Conservation (phyloP, 2,113 vertebrate genomes). For the Mus musculus region GRCm39 chr10:85627501-85628000, state of each 20-base stretch:
- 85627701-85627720: constrained; percentile 91
- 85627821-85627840: constrained; percentile 54
- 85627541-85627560: constrained; percentile 94
- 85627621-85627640: constrained; percentile 94
- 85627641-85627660: constrained; percentile 90
- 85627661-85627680: constrained; percentile 90
- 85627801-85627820: constrained; percentile 77
- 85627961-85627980: background rate
- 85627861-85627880: constrained; percentile 71
- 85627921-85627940: constrained; percentile 88
- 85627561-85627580: constrained; percentile 95
- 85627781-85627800: constrained; percentile 73
- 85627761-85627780: constrained; percentile 76
- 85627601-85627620: constrained; percentile 87
- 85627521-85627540: constrained; percentile 91
- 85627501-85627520: constrained; percentile 92
- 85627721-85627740: constrained; percentile 93
- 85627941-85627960: constrained; percentile 82
- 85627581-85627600: constrained; percentile 89
- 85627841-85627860: constrained; percentile 71
- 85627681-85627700: constrained; percentile 93
- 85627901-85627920: constrained; percentile 83
- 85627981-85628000: background rate
- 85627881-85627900: constrained; percentile 74
- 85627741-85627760: constrained; percentile 69